Conservation (phyloP, 2,888 invertebrate species). For the Diadegma fenestrale region DNA sequence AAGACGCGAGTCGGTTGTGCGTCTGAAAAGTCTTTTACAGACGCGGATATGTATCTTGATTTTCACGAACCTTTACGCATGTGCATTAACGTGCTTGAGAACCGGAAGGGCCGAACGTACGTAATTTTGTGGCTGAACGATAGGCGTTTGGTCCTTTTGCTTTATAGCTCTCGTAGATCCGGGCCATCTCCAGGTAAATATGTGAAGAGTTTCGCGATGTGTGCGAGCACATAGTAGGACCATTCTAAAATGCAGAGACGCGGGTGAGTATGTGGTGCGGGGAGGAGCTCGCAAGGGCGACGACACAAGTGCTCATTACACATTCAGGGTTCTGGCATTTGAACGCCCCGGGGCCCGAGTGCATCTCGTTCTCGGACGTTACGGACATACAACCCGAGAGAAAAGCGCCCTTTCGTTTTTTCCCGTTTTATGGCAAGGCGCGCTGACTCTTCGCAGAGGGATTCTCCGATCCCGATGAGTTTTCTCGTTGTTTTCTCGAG, state of each 20-base stretch:
- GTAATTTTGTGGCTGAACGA: not conserved
- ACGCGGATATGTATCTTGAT: not conserved
- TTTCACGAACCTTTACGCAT: not conserved
- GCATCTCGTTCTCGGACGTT: conserved; percentile 57
- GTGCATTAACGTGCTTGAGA: not conserved
- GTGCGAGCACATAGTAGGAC: conserved; percentile 70
- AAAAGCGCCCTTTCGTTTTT: conserved; percentile 30
- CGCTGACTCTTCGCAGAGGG: not conserved
- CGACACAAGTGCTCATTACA: conserved; percentile 81
- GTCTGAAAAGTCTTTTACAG: conserved; percentile 5
- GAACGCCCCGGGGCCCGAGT: conserved; percentile 68
- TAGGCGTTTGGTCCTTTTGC: not conserved
- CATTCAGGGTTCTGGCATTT: conserved; percentile 79
- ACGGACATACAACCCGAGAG: conserved; percentile 8
- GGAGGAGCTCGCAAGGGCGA: conserved; percentile 48
- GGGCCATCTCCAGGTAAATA: conserved; percentile 55
- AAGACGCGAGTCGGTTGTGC: not conserved
- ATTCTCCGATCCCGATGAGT: conserved; percentile 11
- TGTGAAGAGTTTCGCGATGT: conserved; percentile 40
- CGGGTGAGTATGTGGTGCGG: conserved; percentile 57
- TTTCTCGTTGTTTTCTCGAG: not conserved
- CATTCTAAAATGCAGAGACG: conserved; percentile 78
- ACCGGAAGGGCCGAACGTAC: not conserved
- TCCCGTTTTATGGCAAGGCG: not conserved
- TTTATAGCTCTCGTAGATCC: not conserved